Evolutionary conservation across 2,888 invertebrate species (phyloP), one percentile per base, ranked within the genome.

Genomic region (Minunthozetes semirufus): DNA sequence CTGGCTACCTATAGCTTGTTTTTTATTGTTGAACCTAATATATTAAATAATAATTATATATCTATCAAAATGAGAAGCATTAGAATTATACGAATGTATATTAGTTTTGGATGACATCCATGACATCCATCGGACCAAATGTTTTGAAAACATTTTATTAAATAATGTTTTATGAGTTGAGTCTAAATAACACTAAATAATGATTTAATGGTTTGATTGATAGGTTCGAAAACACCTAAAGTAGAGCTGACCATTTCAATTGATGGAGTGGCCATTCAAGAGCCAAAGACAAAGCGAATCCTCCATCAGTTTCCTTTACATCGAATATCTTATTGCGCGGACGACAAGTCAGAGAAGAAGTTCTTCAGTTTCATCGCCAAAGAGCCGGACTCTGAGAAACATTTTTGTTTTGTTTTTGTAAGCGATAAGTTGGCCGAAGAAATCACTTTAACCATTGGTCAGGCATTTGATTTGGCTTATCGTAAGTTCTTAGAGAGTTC

Each of bases 241-340:
- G 85, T 86, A 0, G 97, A 97, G 83, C 88, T 98, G 79, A 95
- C 95, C n/a, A 93, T 98, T 78, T 97, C 95, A 74, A 92, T 95
- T 73, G 95, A 98, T 85, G 97, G 96, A 61, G 94, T 98, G 70
- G 94, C 94, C 74, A 91, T 98, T 80, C 90, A 92, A 83, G 91
- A 91, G 78, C 85, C 86, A 78, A 87, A 87, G 81, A 84, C 85
- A 46, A 87, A 87, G 83, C 84, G 85, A 81, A 93, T 95, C 75
- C 87, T 95, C 82, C 92, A 95, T 84, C 94, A 95, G 84, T 97
- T 96, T 83, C 97, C 97, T 0, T 86, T 98, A 66, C 96, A 97
- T 83, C 89, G 95, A 85, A 98, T 98, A 85, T 97, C 96, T 0
- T 98, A 98, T 85, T 98, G 97, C 85, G 97, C 98, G 0, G 98